Base-by-base conservation (phyloP, 35 echinoderm and acorn worm species). In the Apostichopus californicus region DNA sequence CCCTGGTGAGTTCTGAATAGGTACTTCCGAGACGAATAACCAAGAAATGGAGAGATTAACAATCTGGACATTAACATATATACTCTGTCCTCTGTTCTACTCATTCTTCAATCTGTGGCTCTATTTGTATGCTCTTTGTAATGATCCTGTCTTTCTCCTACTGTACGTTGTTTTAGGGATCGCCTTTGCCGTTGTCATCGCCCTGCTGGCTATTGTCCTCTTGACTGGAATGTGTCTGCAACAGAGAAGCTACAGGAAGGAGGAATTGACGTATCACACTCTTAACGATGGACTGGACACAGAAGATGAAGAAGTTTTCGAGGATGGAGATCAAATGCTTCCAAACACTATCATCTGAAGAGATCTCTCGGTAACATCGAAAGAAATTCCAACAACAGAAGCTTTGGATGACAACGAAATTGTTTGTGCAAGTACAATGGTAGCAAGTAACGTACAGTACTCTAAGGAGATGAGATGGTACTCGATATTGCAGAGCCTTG, bases 191-290 rank as follows among this genome's bases (percentile, higher is more conserved):
- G 26, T 46, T 81, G 28, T 81, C 22, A 46, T 81, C 17, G 79
- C 22, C 13, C 3, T 81, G 79, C 24, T 81, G 26, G 26, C 79
- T 17, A 17, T 83, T 83, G 80, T 83, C 80, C 80, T 83, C 53
- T 0, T 83, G 53, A 83, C 80, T 5, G 80, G 80, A 54, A 83
- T 83, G 80, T 83, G 80, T 83, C 80, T 83, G 53, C 80, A 55
- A 8, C 80, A 83, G 53, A 54, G 80, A 56, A 83, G 14, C 11
- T 83, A 83, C 54, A 12, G 80, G 11, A 13, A 83, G 56, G 17
- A 75, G 6, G 71, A 75, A 75, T 18, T 75, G 71, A 75, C 71
- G 5, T 75, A 75, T 18, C 11, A 83, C 80, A 83, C 80, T 21
- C 80, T 83, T 21, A 21, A 83, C 18, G 80, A 83, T 56, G 80